phyloP scores from a whole-genome alignment of 2,113 vertebrate genomes.

The Corythornis vintsioides region DNA sequence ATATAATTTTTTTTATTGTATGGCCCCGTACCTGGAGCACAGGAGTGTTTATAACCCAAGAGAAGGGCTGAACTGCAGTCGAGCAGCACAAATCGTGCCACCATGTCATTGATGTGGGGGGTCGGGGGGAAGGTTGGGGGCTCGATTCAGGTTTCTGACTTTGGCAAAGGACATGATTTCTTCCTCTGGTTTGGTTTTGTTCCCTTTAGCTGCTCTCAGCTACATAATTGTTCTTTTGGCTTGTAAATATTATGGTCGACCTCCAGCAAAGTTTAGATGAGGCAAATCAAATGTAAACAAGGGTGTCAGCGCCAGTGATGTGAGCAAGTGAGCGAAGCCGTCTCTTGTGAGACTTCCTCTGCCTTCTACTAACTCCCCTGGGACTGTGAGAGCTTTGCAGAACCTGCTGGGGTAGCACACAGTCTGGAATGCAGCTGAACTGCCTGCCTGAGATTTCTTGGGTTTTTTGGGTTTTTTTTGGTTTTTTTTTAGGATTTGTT shows the following conservation, averaged over 20 bases:
- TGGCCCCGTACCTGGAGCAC: not conserved
- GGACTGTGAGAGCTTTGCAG: not conserved
- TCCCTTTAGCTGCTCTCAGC: constrained; percentile 57
- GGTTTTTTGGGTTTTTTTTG: not conserved
- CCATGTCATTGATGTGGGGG: constrained; percentile 21
- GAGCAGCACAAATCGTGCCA: not conserved
- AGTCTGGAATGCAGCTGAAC: not conserved
- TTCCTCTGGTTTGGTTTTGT: constrained; percentile 31
- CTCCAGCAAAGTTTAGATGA: constrained; percentile 65
- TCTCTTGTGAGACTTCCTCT: constrained; percentile 22
- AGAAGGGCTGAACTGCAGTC: constrained; percentile 1
- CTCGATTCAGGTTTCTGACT: constrained; percentile 18
- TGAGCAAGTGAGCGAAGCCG: constrained; percentile 11
- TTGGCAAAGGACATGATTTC: constrained; percentile 13
- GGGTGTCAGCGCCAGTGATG: not conserved
- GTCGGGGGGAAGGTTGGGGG: constrained; percentile 47
- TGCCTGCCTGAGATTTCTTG: not conserved
- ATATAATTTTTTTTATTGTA: constrained; percentile 29
- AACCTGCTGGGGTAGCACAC: not conserved
- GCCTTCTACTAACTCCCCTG: not conserved
- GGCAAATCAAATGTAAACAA: constrained; percentile 56
- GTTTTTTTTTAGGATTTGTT: not conserved
- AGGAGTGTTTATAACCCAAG: not conserved
- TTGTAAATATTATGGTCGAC: constrained; percentile 68
- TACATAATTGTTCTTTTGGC: constrained; percentile 36